Evolutionary conservation across 2,888 invertebrate genomes (phyloP).

Genomic region (Gymnoscelis rufifasciata): DNA sequence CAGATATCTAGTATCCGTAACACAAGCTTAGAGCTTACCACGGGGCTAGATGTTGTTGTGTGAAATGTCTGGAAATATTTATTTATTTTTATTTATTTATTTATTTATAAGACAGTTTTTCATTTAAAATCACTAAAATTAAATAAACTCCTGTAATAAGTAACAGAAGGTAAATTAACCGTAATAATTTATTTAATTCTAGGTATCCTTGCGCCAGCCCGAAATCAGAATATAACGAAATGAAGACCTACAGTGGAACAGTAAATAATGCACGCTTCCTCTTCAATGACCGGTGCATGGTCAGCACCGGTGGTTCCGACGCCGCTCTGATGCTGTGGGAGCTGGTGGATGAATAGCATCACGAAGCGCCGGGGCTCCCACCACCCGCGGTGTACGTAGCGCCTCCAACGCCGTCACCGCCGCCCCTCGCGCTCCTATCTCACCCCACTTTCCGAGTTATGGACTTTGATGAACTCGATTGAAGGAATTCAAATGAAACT

Average conservation of each 20-base stretch:
- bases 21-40: too few relatives aligned
- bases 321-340: slow-evolving; percentile 96
- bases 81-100: too few relatives aligned
- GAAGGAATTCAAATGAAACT: slow-evolving; percentile 32
- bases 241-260: slow-evolving; percentile 91
- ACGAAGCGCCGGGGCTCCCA: slow-evolving; percentile 49
- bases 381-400: slow-evolving; percentile 61
- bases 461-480: slow-evolving; percentile 67
- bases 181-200: slow-evolving; percentile 11
- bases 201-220: slow-evolving; percentile 92
- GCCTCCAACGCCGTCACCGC: slow-evolving; percentile 65
- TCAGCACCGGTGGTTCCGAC: slow-evolving; percentile 92
- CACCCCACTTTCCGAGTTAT: slow-evolving; percentile 59
- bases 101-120: too few relatives aligned
- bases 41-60: too few relatives aligned
- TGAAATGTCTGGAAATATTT: too few relatives aligned
- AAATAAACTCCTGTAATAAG: too few relatives aligned
- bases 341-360: slow-evolving; percentile 86
- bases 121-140: too few relatives aligned
- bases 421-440: slow-evolving; percentile 46
- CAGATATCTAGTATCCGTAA: too few relatives aligned
- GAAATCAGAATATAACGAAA: slow-evolving; percentile 92
- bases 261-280: slow-evolving; percentile 89
- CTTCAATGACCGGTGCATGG: slow-evolving; percentile 90
- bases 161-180: too few relatives aligned